Evolutionary conservation across 2,113 vertebrate species (phyloP), one percentile per base, ranked within the genome.

Genomic region (Leptosomus discolor): DNA sequence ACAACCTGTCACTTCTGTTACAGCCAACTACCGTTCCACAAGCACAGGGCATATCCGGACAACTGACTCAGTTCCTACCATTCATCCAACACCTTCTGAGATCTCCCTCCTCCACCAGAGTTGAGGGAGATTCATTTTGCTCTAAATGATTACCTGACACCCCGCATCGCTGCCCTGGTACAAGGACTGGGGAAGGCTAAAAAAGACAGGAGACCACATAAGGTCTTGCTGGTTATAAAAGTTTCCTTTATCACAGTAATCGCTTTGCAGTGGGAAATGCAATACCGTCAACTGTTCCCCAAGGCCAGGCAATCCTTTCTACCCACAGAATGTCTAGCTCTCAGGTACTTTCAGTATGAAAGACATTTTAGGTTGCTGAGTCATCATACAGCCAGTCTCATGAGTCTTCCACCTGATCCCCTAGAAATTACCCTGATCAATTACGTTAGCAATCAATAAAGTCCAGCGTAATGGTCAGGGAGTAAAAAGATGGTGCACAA

Each of bases 1-100:
- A 20, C 51, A 37, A 15, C 75, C 58, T 74, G 83, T 19, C 69
- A 41, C 36, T 73, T 34, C 80, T 46, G 19, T 1, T 32, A 26
- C 27, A 77, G 68, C 30, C 79, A 96, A 5, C 36, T 12, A 80
- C 70, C 1, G 0, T 11, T 48, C 65, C 65, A 54, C 1, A 4
- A 81, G 81, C n/a, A 32, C 2, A 0, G 54, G n/a, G 16, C 0
- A 0, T 6, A 46, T 23, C 90, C 7, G 3, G 46, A 51, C 29
- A 71, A 3, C 20, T 7, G 18, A 36, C 56, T n/a, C 19, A 8
- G 43, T 2, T 71, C 74, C 80, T 34, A 6, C 20, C 32, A 4
- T 26, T 77, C 64, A 71, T 2, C 65, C 61, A 37, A 16, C 70
- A 39, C 64, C 70, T 73, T 13, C 37, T 3, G 7, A 48, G 37